phyloP scores from a whole-genome alignment of 2,888 invertebrate genomes.

The Acanthoscelides obtectus region DNA sequence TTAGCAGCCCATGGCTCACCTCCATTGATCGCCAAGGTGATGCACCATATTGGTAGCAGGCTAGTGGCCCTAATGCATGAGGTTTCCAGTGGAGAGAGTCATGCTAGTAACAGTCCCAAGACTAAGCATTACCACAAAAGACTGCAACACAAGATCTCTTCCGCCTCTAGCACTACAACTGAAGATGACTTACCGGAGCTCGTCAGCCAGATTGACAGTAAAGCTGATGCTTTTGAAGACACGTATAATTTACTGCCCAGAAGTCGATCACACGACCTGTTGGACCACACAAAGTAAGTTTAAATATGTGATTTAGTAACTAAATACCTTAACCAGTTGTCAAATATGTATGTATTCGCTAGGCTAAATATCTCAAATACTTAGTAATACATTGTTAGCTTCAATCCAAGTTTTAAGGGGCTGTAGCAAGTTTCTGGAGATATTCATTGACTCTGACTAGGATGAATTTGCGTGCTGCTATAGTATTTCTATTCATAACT shows the following conservation, averaged over 20 bases:
- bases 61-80: slow-evolving; percentile 89
- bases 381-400: no score
- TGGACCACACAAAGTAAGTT: slow-evolving; percentile 30
- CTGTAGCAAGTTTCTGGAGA: no score
- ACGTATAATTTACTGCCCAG: slow-evolving; percentile 59
- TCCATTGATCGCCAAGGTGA: slow-evolving; percentile 82
- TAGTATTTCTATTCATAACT: no score
- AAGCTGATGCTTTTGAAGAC: slow-evolving; percentile 45
- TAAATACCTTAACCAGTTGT: no score
- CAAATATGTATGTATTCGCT: no score
- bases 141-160: slow-evolving; percentile 55
- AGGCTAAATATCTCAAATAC: no score
- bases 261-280: slow-evolving; percentile 77
- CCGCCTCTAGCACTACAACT: slow-evolving; percentile 58
- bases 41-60: slow-evolving; percentile 86
- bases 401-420: no score
- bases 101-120: slow-evolving; percentile 58
- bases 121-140: slow-evolving; percentile 56
- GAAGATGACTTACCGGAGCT: slow-evolving; percentile 69
- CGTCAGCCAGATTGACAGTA: slow-evolving; percentile 25
- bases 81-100: slow-evolving; percentile 71
- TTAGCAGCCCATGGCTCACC: slow-evolving; percentile 60
- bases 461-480: no score
- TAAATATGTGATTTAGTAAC: not conserved
- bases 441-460: no score